These are phyloP conservation scores for Phengaris alcon DNA, from an alignment of 2,888 invertebrate species.

Conservation along the genomic window DNA sequence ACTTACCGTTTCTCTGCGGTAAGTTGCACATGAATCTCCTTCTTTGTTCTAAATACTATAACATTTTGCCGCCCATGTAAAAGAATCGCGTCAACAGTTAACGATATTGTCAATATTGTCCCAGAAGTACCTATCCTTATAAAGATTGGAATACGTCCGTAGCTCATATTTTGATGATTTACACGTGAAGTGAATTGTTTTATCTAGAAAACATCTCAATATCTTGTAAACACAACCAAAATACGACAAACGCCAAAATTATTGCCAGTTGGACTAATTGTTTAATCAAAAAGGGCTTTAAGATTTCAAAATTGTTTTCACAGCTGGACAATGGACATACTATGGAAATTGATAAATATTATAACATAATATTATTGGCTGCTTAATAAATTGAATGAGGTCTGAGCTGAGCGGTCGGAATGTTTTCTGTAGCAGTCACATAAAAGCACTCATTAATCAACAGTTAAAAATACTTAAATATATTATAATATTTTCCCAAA, in stretches of 20 bases:
- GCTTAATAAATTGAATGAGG: neutral
- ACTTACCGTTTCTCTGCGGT: no score
- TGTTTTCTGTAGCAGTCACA: neutral
- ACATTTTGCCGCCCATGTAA: no score
- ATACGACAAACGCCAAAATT: constrained; percentile 18
- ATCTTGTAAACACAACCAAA: constrained; percentile 21
- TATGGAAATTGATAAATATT: neutral
- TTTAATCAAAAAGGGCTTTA: constrained; percentile 15
- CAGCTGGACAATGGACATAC: constrained; percentile 2
- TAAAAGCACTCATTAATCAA: neutral
- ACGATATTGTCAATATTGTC: no score
- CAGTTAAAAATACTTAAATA: neutral
- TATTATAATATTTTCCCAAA: neutral
- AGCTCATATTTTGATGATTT: neutral
- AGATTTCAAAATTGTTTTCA: constrained; percentile 1
- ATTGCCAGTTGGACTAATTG: constrained; percentile 22
- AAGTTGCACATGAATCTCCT: no score
- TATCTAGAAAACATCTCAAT: constrained; percentile 21
- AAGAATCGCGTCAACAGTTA: no score
- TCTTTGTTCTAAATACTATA: no score
- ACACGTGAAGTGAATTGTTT: constrained; percentile 13
- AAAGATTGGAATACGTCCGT: neutral
- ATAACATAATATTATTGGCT: constrained; percentile 2
- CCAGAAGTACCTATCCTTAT: neutral
- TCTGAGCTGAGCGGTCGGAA: neutral